These are phyloP conservation scores for Saccopteryx leptura DNA, from an alignment of 2,113 vertebrate genomes.

Conservation along the genomic window DNA sequence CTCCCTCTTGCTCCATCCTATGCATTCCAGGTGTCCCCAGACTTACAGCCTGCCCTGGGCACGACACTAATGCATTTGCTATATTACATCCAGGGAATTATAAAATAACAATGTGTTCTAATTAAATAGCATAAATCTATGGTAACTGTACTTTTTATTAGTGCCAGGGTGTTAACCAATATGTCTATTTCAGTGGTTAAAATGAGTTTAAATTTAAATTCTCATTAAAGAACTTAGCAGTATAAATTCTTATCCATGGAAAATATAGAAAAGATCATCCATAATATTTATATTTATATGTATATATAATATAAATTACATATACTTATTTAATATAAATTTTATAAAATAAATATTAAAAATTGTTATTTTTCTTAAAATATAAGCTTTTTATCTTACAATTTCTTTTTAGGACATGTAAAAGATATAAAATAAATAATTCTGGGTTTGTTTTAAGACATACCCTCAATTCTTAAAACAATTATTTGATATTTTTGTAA, in stretches of 20 bases:
- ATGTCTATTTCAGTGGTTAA: not conserved
- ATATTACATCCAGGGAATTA: not conserved
- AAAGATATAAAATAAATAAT: not conserved
- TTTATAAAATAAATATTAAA: not conserved
- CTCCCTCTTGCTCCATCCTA: too few species aligned
- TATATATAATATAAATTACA: not conserved
- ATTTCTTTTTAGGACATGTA: not conserved
- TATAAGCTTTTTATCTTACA: not conserved
- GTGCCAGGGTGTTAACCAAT: not conserved
- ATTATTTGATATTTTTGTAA: not conserved
- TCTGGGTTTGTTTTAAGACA: not conserved
- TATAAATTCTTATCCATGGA: not conserved
- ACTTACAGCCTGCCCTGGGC: not conserved
- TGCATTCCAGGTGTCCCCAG: not conserved
- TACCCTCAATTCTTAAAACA: not conserved
- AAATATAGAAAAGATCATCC: not conserved
- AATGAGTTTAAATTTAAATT: constrained; percentile 53
- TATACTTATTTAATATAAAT: not conserved
- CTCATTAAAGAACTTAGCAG: not conserved
- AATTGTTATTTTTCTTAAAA: not conserved
- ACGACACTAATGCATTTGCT: not conserved
- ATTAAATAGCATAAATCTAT: not conserved
- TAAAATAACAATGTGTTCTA: not conserved
- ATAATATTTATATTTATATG: not conserved
- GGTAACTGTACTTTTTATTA: constrained; percentile 1